Evolutionary conservation across 2,888 invertebrate species (phyloP).

Genomic region (Himalopsyche kuldschensis): DNA sequence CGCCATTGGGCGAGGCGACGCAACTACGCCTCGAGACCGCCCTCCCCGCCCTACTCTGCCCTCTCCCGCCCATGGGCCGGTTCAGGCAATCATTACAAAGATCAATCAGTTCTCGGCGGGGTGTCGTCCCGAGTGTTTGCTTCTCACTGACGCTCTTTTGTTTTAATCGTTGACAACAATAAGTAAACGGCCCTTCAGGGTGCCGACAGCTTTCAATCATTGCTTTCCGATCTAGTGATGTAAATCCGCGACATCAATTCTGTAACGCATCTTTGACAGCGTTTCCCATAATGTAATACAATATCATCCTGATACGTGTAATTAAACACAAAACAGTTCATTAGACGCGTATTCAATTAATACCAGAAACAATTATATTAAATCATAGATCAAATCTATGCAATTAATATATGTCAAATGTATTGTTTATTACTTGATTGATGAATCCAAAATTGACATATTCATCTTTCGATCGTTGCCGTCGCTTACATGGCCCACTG

Average conservation of each 20-base stretch:
- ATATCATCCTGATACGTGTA: too few relatives aligned
- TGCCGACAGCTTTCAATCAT: not conserved
- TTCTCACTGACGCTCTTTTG: not conserved
- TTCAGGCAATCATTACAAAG: conserved; percentile 44
- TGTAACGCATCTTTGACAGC: too few relatives aligned
- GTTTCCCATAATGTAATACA: too few relatives aligned
- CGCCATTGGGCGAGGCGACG: conserved; percentile 41
- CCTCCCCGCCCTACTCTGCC: conserved; percentile 25
- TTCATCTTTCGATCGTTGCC: not conserved
- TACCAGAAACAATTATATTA: too few relatives aligned
- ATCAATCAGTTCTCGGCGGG: conserved; percentile 46
- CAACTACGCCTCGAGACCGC: conserved; percentile 42
- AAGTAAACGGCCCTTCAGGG: not conserved
- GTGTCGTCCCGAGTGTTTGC: conserved; percentile 44
- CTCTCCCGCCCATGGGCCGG: conserved; percentile 19
- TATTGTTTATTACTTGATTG: too few relatives aligned
- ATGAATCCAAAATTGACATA: too few relatives aligned
- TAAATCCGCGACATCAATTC: not conserved
- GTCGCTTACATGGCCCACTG: not conserved
- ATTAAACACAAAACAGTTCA: too few relatives aligned
- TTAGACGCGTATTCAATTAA: too few relatives aligned
- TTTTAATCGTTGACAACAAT: not conserved
- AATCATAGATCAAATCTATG: too few relatives aligned
- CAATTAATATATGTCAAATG: too few relatives aligned
- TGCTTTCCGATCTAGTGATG: not conserved